A percentile compares a stretch with the other conserved stretches of the same genome.
Evolutionary conservation across 2,797 vertebrate genomes (phyloP).

Genomic region (Erethizon dorsatum): DNA sequence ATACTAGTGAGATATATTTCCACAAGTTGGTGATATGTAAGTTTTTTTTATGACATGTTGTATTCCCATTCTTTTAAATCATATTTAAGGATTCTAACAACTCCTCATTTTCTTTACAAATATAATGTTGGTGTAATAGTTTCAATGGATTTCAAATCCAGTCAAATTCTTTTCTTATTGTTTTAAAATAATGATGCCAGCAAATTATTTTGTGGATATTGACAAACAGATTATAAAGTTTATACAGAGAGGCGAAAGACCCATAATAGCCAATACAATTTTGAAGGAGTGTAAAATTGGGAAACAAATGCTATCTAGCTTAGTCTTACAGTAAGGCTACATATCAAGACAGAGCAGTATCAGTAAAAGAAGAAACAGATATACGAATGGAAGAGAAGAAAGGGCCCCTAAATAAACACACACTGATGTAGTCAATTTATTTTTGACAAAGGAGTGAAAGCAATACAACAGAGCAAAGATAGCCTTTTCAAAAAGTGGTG

Average conservation of each 20-base stretch:
- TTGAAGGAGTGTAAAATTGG: background rate
- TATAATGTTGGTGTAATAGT: background rate
- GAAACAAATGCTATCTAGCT: background rate
- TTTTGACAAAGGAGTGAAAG: background rate
- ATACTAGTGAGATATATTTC: background rate
- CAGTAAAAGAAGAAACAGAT: background rate
- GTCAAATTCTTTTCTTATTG: background rate
- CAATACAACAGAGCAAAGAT: background rate
- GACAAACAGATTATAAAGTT: background rate
- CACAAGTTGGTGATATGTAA: background rate
- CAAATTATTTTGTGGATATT: background rate
- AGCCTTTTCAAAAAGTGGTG: background rate
- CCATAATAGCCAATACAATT: too few relatives aligned
- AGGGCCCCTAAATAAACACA: background rate
- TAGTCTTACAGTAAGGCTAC: background rate
- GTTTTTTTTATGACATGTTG: background rate
- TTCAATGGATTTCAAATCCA: background rate
- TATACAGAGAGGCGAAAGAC: background rate
- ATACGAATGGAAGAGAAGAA: background rate
- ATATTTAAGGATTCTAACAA: background rate
- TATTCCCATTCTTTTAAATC: background rate
- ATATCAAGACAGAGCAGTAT: background rate
- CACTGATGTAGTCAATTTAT: background rate
- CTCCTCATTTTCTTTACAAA: constrained; percentile 21
- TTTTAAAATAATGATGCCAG: background rate